Percentiles rank a stretch among this genome's conserved stretches.
These are phyloP conservation scores for Microplitis demolitor DNA, from an alignment of 1,140 invertebrate species.

Conservation along the genomic window DNA sequence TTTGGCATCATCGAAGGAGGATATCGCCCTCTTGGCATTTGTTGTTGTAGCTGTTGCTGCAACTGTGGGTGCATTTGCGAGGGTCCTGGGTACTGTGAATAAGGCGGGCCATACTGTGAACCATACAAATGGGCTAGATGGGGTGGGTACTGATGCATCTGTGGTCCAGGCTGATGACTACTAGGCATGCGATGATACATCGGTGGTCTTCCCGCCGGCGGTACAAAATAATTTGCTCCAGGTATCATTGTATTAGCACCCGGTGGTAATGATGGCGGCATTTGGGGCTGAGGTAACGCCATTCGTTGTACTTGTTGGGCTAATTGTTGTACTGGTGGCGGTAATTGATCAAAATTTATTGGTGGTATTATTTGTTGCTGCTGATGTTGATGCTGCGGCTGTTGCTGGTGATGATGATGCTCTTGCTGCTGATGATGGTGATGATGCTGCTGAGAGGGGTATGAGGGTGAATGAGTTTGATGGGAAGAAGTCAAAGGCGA, in stretches of 20 bases:
- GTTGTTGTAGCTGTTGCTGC: constrained; percentile 42
- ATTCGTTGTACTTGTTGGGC: constrained; percentile 61
- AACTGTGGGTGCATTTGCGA: constrained; percentile 57
- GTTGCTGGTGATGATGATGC: no score
- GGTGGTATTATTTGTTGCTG: constrained; percentile 48
- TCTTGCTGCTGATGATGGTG: neutral
- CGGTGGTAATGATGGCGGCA: constrained; percentile 48
- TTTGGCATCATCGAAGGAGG: constrained; percentile 52
- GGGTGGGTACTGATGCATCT: constrained; percentile 49
- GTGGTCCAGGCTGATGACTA: constrained; percentile 1
- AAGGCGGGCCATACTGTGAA: constrained; percentile 25
- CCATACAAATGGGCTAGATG: constrained; percentile 36
- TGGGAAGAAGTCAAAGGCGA: constrained; percentile 46
- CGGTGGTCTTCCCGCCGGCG: constrained; percentile 50
- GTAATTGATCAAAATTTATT: constrained; percentile 56
- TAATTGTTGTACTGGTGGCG: constrained; percentile 62
- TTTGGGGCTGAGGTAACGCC: constrained; percentile 55
- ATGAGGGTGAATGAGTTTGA: constrained; percentile 48
- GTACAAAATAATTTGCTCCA: constrained; percentile 48
- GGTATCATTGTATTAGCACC: constrained; percentile 54
- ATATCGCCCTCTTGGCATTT: constrained; percentile 54
- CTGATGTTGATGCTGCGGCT: no score
- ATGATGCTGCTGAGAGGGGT: constrained; percentile 21
- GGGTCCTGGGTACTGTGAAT: constrained; percentile 49
- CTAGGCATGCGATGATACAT: constrained; percentile 48